phyloP scores from a whole-genome alignment of 2,113 vertebrate genomes.

The Pelusios castaneus region DNA sequence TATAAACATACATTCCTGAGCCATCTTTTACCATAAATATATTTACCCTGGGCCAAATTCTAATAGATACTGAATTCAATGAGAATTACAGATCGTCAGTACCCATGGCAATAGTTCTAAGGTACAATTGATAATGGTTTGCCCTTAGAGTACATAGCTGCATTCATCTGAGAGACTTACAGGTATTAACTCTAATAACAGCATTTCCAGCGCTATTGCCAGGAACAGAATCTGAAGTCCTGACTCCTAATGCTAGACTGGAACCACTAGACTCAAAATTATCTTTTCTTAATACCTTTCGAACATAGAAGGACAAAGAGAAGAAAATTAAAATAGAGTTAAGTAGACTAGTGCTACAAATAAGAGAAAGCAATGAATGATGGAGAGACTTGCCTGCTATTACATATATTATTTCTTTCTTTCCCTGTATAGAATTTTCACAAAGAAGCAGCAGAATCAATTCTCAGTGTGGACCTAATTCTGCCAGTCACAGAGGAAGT shows the following conservation, averaged over 20 bases:
- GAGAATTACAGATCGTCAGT: background rate
- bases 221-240: background rate
- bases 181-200: background rate
- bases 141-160: background rate
- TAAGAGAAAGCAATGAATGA: background rate
- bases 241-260: background rate
- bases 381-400: background rate
- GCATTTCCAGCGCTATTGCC: background rate
- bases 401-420: background rate
- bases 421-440: background rate
- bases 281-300: background rate
- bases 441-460: background rate
- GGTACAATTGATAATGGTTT: background rate
- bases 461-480: background rate
- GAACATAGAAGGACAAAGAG: background rate
- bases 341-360: background rate
- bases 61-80: constrained; percentile 6
- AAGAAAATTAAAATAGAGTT: background rate
- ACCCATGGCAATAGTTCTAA: background rate
- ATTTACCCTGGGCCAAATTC: background rate
- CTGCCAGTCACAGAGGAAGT: background rate
- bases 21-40: background rate
- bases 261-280: background rate
- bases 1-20: background rate
- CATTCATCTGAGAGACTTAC: background rate